phyloP scores from a whole-genome alignment of 2,888 invertebrate genomes.

The Lithophane leautieri region DNA sequence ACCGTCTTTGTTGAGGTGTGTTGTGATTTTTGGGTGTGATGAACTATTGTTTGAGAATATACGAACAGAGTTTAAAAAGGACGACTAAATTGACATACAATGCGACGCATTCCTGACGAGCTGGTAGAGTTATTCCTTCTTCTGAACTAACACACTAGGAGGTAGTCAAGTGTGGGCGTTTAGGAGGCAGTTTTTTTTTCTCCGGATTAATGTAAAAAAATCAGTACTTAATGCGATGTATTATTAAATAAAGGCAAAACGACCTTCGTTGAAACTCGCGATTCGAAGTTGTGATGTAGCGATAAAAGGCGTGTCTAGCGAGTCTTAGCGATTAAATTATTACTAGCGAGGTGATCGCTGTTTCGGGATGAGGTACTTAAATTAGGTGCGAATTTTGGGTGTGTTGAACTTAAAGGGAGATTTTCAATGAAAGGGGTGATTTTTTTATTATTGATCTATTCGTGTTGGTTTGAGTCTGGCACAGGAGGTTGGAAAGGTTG shows the following conservation, averaged over 20 bases:
- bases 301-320: background rate
- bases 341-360: background rate
- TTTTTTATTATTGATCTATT: no score
- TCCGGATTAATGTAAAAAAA: no score
- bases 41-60: conserved; percentile 9
- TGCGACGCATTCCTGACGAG: background rate
- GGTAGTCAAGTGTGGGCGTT: no score
- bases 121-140: background rate
- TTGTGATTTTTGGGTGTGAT: conserved; percentile 8
- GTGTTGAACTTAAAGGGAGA: background rate
- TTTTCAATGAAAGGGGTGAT: background rate
- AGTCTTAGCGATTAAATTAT: background rate
- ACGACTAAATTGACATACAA: background rate
- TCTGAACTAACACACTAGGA: background rate
- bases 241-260: background rate
- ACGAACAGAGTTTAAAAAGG: background rate
- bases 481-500: no score
- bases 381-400: background rate
- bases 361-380: background rate
- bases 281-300: background rate
- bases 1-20: conserved; percentile 13
- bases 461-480: no score
- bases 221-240: no score
- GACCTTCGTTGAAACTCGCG: background rate
- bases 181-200: background rate